These are phyloP conservation scores for Diabrotica undecimpunctata DNA, from an alignment of 1,140 invertebrate species.

Conservation along the genomic window DNA sequence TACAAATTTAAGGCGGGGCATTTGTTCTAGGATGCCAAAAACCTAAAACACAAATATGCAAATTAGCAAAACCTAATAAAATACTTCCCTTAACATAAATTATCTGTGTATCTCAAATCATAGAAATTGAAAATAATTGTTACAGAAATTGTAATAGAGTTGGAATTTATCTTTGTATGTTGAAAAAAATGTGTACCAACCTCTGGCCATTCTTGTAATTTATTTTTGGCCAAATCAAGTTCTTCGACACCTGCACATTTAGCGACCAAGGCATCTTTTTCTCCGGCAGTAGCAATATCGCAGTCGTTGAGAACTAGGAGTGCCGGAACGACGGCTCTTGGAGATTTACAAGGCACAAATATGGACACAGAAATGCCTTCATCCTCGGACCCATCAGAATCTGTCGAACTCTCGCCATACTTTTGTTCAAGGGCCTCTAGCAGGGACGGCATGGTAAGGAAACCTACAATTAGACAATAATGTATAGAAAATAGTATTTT, in stretches of 20 bases:
- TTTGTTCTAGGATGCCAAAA: slow-evolving; percentile 77
- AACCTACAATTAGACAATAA: slow-evolving; percentile 13
- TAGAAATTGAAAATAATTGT: too few relatives aligned
- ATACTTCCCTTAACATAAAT: too few relatives aligned
- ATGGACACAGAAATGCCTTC: slow-evolving; percentile 66
- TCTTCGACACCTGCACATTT: slow-evolving; percentile 85
- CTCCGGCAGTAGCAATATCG: slow-evolving; percentile 82
- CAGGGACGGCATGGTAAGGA: slow-evolving; percentile 69
- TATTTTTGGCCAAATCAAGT: slow-evolving; percentile 87
- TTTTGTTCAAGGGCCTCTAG: slow-evolving; percentile 81
- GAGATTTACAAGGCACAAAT: slow-evolving; percentile 77
- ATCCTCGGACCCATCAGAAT: slow-evolving; percentile 57
- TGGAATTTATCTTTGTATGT: too few relatives aligned
- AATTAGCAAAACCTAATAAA: too few relatives aligned
- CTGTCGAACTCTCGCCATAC: slow-evolving; percentile 63
- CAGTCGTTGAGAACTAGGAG: slow-evolving; percentile 86
- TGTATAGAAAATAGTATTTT: neutral
- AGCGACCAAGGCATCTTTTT: slow-evolving; percentile 67
- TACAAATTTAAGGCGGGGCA: slow-evolving; percentile 83
- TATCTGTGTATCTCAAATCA: too few relatives aligned
- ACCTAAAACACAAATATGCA: slow-evolving; percentile 54
- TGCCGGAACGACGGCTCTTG: slow-evolving; percentile 71
- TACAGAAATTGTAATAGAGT: too few relatives aligned
- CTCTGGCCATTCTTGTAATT: slow-evolving; percentile 79
- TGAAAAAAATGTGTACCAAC: slow-evolving; percentile 46